Percentiles rank a stretch among this genome's conserved stretches.
Evolutionary conservation across 2,797 vertebrate species (phyloP).

Genomic region (Gobionotothen gibberifrons): DNA sequence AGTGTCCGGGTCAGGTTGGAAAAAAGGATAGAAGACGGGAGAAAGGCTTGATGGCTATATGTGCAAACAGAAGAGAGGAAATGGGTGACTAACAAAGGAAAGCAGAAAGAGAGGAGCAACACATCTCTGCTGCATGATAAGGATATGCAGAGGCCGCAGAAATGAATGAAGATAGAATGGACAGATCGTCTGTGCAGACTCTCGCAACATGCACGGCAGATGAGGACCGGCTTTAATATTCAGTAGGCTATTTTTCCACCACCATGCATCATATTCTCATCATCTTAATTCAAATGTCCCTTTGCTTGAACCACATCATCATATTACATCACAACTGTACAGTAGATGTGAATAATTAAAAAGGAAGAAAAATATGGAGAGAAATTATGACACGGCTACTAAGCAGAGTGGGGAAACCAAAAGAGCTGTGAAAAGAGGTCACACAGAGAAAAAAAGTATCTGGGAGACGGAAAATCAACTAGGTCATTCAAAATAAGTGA

Average conservation of each 20-base stretch:
- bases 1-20: constrained; percentile 87
- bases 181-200: constrained; percentile 23
- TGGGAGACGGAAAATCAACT: constrained; percentile 50
- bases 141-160: constrained; percentile 39
- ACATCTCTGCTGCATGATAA: constrained; percentile 50
- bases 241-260: constrained; percentile 43
- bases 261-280: constrained; percentile 51
- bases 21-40: constrained; percentile 77
- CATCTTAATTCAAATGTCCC: constrained; percentile 43
- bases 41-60: constrained; percentile 71
- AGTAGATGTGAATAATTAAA: constrained; percentile 58
- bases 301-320: constrained; percentile 32
- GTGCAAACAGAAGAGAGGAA: constrained; percentile 38
- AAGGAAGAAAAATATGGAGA: constrained; percentile 26
- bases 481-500: constrained; percentile 78
- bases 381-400: constrained; percentile 21
- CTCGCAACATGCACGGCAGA: constrained; percentile 79
- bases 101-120: constrained; percentile 23
- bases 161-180: constrained; percentile 38
- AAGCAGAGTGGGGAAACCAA: constrained; percentile 47
- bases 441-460: constrained; percentile 23
- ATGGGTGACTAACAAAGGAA: constrained; percentile 41
- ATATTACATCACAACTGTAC: constrained; percentile 45
- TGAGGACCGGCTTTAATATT: constrained; percentile 67
- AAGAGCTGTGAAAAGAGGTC: constrained; percentile 65